phyloP scores from a whole-genome alignment of 2,888 invertebrate genomes.

The Pollenia griseotomentosa region DNA sequence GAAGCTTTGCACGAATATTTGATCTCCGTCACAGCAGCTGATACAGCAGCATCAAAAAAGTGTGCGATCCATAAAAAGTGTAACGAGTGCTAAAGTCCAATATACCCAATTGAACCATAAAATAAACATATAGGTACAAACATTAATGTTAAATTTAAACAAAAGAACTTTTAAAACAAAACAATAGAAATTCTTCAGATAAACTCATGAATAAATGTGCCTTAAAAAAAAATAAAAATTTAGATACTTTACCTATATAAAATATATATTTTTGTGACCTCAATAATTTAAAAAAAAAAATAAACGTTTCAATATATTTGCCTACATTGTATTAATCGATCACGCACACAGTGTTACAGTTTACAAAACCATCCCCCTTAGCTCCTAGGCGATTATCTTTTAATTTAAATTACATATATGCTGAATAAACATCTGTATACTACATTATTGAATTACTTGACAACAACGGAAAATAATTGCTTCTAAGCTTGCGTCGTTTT shows the following conservation, averaged over 20 bases:
- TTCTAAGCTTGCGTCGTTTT: constrained; percentile 6
- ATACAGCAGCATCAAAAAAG: constrained; percentile 85
- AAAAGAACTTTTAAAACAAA: constrained; percentile 51
- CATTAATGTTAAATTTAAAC: constrained; percentile 29
- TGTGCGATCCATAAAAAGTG: constrained; percentile 62
- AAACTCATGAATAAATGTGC: constrained; percentile 29
- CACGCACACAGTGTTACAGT: constrained; percentile 21
- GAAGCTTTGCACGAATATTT: constrained; percentile 94
- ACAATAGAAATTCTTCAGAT: constrained; percentile 48
- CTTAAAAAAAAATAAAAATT: constrained; percentile 28
- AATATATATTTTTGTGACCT: constrained; percentile 50
- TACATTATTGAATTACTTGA: constrained; percentile 41
- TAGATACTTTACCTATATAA: constrained; percentile 1
- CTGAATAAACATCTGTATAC: constrained; percentile 49
- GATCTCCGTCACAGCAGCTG: constrained; percentile 91
- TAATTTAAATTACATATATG: constrained; percentile 46
- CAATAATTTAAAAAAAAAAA: constrained; percentile 31
- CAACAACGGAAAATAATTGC: constrained; percentile 49
- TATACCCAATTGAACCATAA: constrained; percentile 77
- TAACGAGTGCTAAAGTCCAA: constrained; percentile 76
- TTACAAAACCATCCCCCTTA: constrained; percentile 23
- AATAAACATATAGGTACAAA: constrained; percentile 43
- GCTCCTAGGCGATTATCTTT: constrained; percentile 35
- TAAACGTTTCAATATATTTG: constrained; percentile 22
- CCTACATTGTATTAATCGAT: constrained; percentile 32